These are phyloP conservation scores for Thumatha senex DNA, from an alignment of 2,888 invertebrate species.

Conservation along the genomic window DNA sequence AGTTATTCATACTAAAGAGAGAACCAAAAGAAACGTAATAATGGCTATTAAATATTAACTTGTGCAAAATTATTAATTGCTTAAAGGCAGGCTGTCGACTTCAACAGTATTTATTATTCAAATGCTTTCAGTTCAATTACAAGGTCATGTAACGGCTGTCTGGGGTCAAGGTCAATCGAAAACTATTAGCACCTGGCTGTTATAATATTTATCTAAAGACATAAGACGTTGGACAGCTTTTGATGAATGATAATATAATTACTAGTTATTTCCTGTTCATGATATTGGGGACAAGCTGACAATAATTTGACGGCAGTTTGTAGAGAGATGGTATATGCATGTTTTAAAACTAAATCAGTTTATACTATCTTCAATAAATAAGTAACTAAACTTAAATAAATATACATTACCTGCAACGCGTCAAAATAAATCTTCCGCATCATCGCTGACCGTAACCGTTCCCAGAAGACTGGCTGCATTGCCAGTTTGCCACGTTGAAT, in stretches of 20 bases:
- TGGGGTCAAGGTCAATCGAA: conserved; percentile 35
- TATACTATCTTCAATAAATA: too few species aligned
- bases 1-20: conserved; percentile 19
- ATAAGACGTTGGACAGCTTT: conserved; percentile 13
- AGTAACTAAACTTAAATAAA: too few species aligned
- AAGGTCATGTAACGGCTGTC: conserved; percentile 25
- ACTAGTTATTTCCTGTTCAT: not conserved
- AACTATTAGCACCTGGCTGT: conserved; percentile 25
- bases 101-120: conserved; percentile 49
- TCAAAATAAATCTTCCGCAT: too few species aligned
- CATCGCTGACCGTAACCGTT: too few species aligned
- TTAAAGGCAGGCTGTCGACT: conserved; percentile 35
- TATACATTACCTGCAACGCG: too few species aligned
- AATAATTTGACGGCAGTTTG: not conserved
- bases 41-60: conserved; percentile 34
- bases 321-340: not conserved
- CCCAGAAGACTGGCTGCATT: too few species aligned
- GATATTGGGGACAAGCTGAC: not conserved
- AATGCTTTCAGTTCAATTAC: conserved; percentile 44
- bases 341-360: too few species aligned
- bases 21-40: conserved; percentile 29
- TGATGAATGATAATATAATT: conserved; percentile 9
- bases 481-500: too few species aligned
- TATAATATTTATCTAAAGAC: conserved; percentile 27
- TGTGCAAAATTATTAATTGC: conserved; percentile 44